Evolutionary conservation across 2,113 vertebrate species (phyloP).

Genomic region (Chaetops frenatus): DNA sequence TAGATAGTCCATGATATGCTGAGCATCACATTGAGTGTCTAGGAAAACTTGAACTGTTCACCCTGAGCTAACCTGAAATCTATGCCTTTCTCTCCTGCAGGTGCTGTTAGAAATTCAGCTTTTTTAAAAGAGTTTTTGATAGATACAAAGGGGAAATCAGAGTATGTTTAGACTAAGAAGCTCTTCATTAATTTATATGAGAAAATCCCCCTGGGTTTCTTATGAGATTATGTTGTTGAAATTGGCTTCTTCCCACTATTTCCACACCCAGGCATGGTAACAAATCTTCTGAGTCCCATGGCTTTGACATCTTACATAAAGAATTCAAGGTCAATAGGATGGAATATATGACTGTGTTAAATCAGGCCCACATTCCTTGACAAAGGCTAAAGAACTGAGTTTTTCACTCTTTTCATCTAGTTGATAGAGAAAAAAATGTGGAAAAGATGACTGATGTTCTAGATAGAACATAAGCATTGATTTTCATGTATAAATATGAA

Average conservation of each 20-base stretch:
- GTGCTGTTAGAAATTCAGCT: neutral
- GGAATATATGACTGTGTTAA: neutral
- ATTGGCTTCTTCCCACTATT: constrained; percentile 7
- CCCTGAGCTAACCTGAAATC: neutral
- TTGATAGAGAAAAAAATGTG: neutral
- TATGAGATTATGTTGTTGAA: constrained; percentile 9
- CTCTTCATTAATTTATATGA: neutral
- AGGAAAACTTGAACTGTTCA: neutral
- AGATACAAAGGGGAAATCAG: neutral
- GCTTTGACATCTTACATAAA: neutral
- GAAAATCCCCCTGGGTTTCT: neutral
- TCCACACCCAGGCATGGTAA: constrained; percentile 7
- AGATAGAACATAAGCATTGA: neutral
- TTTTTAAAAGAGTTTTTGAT: neutral
- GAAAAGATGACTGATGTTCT: neutral
- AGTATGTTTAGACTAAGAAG: neutral
- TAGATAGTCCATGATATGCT: neutral
- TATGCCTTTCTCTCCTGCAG: neutral
- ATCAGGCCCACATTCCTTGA: neutral
- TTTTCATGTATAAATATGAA: constrained; percentile 54
- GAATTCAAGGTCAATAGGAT: neutral
- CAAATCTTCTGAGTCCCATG: neutral
- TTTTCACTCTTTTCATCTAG: neutral
- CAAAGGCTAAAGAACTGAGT: neutral
- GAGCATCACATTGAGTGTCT: neutral